Conservation (phyloP, 2,888 invertebrate species). For the Rotaria sp. region DNA sequence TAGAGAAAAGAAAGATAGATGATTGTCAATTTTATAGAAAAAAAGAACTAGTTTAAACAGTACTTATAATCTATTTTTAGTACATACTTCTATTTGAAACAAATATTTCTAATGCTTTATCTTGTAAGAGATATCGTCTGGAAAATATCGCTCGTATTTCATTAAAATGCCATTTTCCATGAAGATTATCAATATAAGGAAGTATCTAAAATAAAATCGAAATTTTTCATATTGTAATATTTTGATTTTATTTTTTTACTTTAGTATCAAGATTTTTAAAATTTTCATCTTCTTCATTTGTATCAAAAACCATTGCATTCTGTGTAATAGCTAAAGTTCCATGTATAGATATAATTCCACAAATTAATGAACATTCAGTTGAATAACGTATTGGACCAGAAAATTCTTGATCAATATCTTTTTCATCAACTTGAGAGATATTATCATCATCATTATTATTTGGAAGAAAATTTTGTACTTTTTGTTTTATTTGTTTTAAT, state of each 20-base stretch:
- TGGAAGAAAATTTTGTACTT: not conserved
- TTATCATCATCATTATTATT: slow-evolving; percentile 73
- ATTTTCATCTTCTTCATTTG: slow-evolving; percentile 90
- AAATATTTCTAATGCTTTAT: slow-evolving; percentile 89
- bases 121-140: slow-evolving; percentile 87
- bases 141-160: slow-evolving; percentile 98
- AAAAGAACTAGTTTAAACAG: no score
- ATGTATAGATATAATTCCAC: slow-evolving; percentile 61
- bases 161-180: slow-evolving; percentile 99
- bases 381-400: slow-evolving; percentile 58
- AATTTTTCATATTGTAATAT: not conserved
- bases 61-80: not conserved
- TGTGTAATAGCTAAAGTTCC: slow-evolving; percentile 94
- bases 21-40: no score
- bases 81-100: slow-evolving; percentile 77
- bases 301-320: slow-evolving; percentile 94
- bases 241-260: not conserved
- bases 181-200: slow-evolving; percentile 93
- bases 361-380: slow-evolving; percentile 57
- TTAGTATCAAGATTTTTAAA: slow-evolving; percentile 77
- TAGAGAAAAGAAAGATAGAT: no score
- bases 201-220: slow-evolving; percentile 57
- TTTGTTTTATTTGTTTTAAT: slow-evolving; percentile 27
- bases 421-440: slow-evolving; percentile 60
- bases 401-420: slow-evolving; percentile 61